Evolutionary conservation across 1,140 invertebrate genomes (phyloP), one percentile per base, ranked within the genome.

Genomic region (Pissodes strobi): DNA sequence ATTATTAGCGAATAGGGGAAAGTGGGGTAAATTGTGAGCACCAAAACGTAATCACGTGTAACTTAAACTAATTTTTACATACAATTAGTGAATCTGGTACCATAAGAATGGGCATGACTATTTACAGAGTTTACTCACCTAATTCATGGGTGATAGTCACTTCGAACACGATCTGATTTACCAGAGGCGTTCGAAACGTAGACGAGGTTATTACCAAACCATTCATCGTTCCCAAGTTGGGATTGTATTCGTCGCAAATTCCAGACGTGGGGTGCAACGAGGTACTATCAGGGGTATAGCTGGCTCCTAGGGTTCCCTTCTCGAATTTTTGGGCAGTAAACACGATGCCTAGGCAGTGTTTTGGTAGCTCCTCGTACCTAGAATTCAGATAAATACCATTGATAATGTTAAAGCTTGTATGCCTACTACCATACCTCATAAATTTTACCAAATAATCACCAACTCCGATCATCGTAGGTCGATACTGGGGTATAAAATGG

Each of bases 291-390:
- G 67, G 58, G 9, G 66, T 67, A 41, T 66, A 72, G 38, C 69
- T 71, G 4, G 69, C 61, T 19, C 71, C 71, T 18, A 72, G 51
- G 2, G 65, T 57, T 13, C 63, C 39, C n/a, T 66, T 49, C 10
- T 64, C 38, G 21, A 72, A 72, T 34, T 62, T 63, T 53, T 69
- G 69, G 10, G 61, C 69, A 15, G 67, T 69, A 38, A 72, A 69
- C 12, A 51, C 21, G 8, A 70, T 46, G 9, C 67, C 69, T 8
- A 72, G 56, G 64, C 66, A 76, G 68, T 67, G 73, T 70, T 74
- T 67, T 57, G 37, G 71, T 66, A 56, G 72, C 69, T 49, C 43
- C 64, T 69, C 68, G 48, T n/a, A 75, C 68, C 73, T 62, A 72
- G 58, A 70, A 74, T 59, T 75, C 67, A 71, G 41, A 67, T 59